Base-by-base conservation (phyloP, 2,888 invertebrate species). In the Heliconius erato region DNA sequence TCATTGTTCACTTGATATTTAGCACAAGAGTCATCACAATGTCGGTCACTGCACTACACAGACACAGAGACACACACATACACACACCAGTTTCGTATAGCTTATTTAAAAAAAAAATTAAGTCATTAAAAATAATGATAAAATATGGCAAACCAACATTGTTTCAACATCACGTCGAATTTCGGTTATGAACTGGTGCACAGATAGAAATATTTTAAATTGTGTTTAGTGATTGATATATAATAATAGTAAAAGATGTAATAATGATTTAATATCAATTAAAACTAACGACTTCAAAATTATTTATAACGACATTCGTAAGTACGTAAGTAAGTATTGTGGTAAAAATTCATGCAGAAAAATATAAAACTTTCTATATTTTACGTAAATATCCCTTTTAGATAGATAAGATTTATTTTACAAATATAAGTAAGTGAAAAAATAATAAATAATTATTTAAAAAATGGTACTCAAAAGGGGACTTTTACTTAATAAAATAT, bases 1-100 rank as follows among this genome's bases (percentile, higher is more conserved):
- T 87, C 96, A 96, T 96, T 78, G 85, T 84, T 74, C 86, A 88
- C 85, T 82, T 85, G 86, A 87, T 76, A 84, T 67, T 74, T 88
- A 87, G 81, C 88, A 87, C 86, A 82, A 86, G 83, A 84, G 68
- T 87, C 85, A 88, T 86, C 85, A 85, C 85, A 86, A 71, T 87
- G 82, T 68, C 67, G 28, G 44, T 44, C 84, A 84, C 86, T 86
- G 82, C 87, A 86, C 88, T 87, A 83, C 79, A 71, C 32, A 28
- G 9, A 84, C 19, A 2, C 19, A 26, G 79, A 79, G 9, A 2
- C 19, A n/a, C 74, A 83, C 76, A 71, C 35, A 28, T 12, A 84
- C 26, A 2, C 19, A 26, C 83, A 79, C 79, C 54, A 12, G 28
- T 28, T 59, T 74, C 59, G 32, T 76, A 9, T 3, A 14, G 2